Percentiles rank a stretch among this genome's conserved stretches.
These are phyloP conservation scores for Eriocheir sinensis DNA, from an alignment of 1,140 invertebrate species.

Conservation along the genomic window DNA sequence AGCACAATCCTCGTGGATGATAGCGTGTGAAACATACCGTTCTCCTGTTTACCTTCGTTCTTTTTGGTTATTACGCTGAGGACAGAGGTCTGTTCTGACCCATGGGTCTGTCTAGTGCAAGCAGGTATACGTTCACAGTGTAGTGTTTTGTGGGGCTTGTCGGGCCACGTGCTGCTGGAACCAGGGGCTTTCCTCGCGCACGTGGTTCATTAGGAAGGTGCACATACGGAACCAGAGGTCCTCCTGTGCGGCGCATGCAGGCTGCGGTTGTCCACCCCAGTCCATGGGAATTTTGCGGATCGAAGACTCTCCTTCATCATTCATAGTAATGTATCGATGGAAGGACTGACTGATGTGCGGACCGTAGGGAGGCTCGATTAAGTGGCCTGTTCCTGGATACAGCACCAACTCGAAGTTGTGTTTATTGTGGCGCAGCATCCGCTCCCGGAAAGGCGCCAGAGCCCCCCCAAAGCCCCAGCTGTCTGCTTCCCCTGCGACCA, in stretches of 20 bases:
- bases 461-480: neutral
- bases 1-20: no score
- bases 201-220: constrained; percentile 37
- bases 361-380: constrained; percentile 66
- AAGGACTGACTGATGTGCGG: neutral
- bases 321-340: neutral
- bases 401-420: constrained; percentile 43
- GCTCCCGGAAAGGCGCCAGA: neutral
- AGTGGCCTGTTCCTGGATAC: constrained; percentile 44
- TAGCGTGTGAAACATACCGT: no score
- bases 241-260: constrained; percentile 36
- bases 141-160: neutral
- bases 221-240: constrained; percentile 42
- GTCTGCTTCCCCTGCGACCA: constrained; percentile 45
- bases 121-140: no score
- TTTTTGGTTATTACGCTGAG: no score
- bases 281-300: neutral
- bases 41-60: no score
- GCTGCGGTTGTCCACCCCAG: constrained; percentile 42
- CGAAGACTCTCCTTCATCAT: constrained; percentile 26
- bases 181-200: constrained; percentile 58
- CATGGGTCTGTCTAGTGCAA: no score
- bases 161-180: constrained; percentile 44
- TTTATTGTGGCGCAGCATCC: neutral
- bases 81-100: no score